phyloP scores from a whole-genome alignment of 1,140 invertebrate genomes.

The Ctenoplectra terminalis region DNA sequence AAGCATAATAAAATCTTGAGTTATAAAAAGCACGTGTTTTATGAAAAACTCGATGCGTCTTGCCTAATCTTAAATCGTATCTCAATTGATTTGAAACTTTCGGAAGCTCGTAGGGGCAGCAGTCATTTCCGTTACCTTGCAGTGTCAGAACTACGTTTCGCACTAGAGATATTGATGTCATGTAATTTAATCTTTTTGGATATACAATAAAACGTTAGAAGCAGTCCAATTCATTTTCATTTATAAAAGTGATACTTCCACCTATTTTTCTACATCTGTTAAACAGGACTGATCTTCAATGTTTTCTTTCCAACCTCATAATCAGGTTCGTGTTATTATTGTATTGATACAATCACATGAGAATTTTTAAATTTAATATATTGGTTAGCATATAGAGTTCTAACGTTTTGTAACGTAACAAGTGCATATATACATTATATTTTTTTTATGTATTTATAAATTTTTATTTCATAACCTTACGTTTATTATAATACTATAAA shows the following conservation, averaged over 20 bases:
- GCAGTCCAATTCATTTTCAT: constrained; percentile 1
- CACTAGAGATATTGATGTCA: constrained; percentile 23
- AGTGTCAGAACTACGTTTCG: constrained; percentile 30
- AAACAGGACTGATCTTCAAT: constrained; percentile 64
- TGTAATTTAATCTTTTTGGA: constrained; percentile 42
- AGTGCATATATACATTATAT: background rate
- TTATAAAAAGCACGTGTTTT: background rate
- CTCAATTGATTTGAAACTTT: constrained; percentile 39
- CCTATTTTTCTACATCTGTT: background rate
- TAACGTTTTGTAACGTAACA: background rate
- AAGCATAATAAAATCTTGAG: background rate
- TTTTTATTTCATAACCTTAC: constrained; percentile 17
- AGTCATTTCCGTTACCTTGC: constrained; percentile 47
- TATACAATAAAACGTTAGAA: background rate
- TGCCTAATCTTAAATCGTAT: background rate
- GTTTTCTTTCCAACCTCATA: constrained; percentile 81
- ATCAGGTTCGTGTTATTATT: constrained; percentile 75
- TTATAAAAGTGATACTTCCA: constrained; percentile 28
- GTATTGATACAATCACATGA: constrained; percentile 4
- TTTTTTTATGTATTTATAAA: background rate
- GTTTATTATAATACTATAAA: background rate
- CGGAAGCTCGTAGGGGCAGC: constrained; percentile 38
- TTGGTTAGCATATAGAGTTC: background rate
- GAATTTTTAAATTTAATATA: constrained; percentile 1
- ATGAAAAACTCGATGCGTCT: background rate